Conservation (phyloP, 2,797 vertebrate species). For the Phalanger gymnotis region DNA sequence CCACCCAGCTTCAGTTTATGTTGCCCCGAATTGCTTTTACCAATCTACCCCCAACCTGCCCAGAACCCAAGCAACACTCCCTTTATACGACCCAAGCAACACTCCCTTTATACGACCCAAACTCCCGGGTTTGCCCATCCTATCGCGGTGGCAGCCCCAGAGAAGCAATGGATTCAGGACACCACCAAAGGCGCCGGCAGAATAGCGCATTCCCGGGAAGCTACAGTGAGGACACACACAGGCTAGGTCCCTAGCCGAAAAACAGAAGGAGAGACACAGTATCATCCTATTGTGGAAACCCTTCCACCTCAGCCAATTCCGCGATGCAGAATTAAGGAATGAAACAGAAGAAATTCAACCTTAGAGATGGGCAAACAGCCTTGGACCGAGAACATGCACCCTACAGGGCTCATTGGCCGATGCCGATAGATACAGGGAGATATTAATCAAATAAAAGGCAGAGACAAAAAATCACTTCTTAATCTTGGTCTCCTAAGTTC, state of each 20-base stretch:
- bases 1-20: background rate
- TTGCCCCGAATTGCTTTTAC: background rate
- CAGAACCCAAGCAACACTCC: background rate
- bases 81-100: background rate
- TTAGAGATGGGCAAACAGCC: background rate
- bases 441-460: background rate
- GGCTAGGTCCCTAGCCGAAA: background rate
- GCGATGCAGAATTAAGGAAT: background rate
- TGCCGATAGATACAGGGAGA: background rate
- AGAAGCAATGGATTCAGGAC: background rate
- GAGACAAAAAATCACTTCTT: background rate
- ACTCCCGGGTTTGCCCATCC: background rate
- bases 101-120: background rate
- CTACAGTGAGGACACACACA: background rate
- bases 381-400: background rate
- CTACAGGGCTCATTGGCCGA: background rate
- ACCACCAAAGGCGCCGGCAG: background rate
- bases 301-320: background rate
- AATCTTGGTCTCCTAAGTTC: background rate
- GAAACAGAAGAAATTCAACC: background rate
- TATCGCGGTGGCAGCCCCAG: background rate
- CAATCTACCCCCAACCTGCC: background rate
- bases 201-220: background rate
- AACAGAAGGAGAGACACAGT: background rate
- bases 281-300: background rate